A percentile compares a stretch with the other conserved stretches of the same genome.
phyloP scores from a whole-genome alignment of 2,888 invertebrate species.

The Lordiphosa fenestrarum region DNA sequence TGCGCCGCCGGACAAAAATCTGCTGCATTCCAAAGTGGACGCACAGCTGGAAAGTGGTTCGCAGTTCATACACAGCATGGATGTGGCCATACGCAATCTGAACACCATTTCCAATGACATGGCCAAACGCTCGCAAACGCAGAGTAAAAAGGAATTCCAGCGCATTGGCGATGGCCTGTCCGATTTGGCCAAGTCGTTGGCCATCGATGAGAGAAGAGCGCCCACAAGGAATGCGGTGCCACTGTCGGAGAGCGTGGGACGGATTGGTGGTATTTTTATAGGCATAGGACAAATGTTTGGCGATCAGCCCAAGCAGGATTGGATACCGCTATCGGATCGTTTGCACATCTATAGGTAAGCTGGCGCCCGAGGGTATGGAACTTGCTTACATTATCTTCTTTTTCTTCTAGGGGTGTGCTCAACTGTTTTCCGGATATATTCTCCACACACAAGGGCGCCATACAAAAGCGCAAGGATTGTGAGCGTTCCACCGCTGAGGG shows the following conservation, averaged over 20 bases:
- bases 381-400: background rate
- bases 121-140: slow-evolving; percentile 90
- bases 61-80: slow-evolving; percentile 91
- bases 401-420: slow-evolving; percentile 87
- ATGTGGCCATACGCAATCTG: slow-evolving; percentile 91
- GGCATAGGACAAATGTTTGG: slow-evolving; percentile 94
- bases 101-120: slow-evolving; percentile 91
- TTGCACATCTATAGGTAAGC: slow-evolving; percentile 90
- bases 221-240: slow-evolving; percentile 83
- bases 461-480: slow-evolving; percentile 94
- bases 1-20: slow-evolving; percentile 89
- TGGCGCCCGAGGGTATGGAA: no score
- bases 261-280: slow-evolving; percentile 93
- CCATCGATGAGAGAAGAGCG: slow-evolving; percentile 86
- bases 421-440: slow-evolving; percentile 94
- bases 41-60: slow-evolving; percentile 91
- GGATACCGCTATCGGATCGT: slow-evolving; percentile 94
- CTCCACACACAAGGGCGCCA: slow-evolving; percentile 92
- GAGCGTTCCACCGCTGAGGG: slow-evolving; percentile 89
- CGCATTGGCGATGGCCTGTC: slow-evolving; percentile 94
- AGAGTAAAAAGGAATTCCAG: slow-evolving; percentile 88
- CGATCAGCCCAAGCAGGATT: slow-evolving; percentile 93
- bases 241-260: slow-evolving; percentile 89
- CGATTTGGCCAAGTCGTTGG: slow-evolving; percentile 90
- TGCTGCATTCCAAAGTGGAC: slow-evolving; percentile 88